These are phyloP conservation scores for Armadillidium nasatum DNA, from an alignment of 1,140 invertebrate species.

Conservation along the genomic window DNA sequence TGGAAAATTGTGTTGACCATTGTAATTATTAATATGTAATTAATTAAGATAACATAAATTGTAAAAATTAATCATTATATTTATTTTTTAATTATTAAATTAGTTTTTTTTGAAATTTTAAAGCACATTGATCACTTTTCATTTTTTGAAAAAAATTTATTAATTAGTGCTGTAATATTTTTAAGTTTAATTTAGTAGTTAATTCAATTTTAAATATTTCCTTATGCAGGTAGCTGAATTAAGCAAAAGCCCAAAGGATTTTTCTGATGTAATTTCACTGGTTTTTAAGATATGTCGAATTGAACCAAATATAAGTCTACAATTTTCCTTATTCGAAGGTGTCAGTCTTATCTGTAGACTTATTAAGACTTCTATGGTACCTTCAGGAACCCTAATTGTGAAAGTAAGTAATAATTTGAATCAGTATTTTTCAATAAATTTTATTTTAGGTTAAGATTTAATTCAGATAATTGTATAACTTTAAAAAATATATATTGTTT, in stretches of 20 bases:
- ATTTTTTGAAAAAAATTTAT: too few species aligned
- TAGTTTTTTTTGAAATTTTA: too few species aligned
- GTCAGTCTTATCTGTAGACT: background rate
- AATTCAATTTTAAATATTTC: background rate
- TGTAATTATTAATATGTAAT: too few species aligned
- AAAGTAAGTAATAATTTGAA: background rate
- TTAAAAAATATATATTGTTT: too few species aligned
- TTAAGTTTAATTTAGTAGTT: too few species aligned
- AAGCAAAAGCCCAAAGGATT: background rate
- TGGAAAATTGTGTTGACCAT: too few species aligned
- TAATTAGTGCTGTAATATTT: too few species aligned
- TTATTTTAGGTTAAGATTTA: background rate
- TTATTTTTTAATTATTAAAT: too few species aligned
- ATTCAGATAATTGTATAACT: background rate
- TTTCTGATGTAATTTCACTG: background rate
- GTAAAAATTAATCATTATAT: too few species aligned
- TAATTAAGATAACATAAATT: too few species aligned
- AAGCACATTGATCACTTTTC: too few species aligned
- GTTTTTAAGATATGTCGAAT: background rate
- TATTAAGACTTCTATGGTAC: background rate
- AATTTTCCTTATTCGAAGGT: background rate
- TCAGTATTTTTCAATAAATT: background rate
- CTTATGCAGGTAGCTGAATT: background rate
- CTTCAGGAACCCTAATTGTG: background rate
- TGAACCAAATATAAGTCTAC: background rate